Conservation (phyloP, 1,140 invertebrate genomes). For the Eulimnadia texana region DNA sequence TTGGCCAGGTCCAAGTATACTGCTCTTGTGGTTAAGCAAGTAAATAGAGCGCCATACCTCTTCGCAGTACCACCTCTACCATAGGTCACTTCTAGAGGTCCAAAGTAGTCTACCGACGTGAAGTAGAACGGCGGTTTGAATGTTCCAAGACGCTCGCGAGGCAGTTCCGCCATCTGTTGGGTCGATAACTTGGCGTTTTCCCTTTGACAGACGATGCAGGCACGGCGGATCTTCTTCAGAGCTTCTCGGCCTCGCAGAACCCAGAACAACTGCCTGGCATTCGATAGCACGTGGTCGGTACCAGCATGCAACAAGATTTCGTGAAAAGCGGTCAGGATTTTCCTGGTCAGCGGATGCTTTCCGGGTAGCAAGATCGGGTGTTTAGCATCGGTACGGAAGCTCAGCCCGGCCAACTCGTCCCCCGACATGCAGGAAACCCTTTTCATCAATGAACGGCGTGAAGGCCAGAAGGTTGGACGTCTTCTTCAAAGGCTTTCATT, state of each 20-base stretch:
- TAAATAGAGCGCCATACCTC: slow-evolving; percentile 27
- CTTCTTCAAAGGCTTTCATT: not conserved
- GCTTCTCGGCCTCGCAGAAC: not conserved
- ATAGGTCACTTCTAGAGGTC: slow-evolving; percentile 21
- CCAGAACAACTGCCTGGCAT: not conserved
- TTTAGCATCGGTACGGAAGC: not conserved
- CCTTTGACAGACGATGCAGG: not conserved
- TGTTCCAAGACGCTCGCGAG: not conserved
- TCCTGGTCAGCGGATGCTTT: not conserved
- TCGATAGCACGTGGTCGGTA: not conserved
- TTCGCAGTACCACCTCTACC: not conserved
- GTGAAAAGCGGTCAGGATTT: not conserved
- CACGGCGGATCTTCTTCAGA: not conserved
- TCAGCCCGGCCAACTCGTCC: not conserved
- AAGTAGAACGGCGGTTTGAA: slow-evolving; percentile 17
- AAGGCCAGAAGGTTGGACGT: not conserved
- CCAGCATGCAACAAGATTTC: not conserved
- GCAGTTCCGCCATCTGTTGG: not conserved
- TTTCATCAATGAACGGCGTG: not conserved
- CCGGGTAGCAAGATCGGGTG: slow-evolving; percentile 1
- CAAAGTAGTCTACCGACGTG: slow-evolving; percentile 24
- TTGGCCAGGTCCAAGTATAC: slow-evolving; percentile 27
- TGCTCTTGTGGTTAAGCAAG: slow-evolving; percentile 26
- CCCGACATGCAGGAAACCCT: not conserved
- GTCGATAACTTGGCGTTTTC: not conserved